Evolutionary conservation across 37 sponge, comb jelly and placozoan genomes (phyloP), one percentile per base, ranked within the genome.

Genomic region (Agelas oroides): DNA sequence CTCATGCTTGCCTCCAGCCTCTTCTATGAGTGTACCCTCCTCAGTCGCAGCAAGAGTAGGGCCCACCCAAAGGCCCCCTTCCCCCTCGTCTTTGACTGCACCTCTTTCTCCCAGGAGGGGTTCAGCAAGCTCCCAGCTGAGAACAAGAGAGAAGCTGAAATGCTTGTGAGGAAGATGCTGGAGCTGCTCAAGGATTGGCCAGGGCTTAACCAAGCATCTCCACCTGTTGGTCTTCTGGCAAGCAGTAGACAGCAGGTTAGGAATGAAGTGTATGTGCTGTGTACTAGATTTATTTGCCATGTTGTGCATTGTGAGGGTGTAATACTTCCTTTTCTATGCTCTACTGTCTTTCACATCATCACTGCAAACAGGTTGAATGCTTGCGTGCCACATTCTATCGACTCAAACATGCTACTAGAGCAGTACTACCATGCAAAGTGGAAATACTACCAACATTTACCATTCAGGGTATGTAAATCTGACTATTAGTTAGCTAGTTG

Each of bases 21-120:
- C 59, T 90, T 85, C 71, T 90, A 85, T 67, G 77, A 85, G 28
- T 79, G 75, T 21, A 80, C 90, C 18, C 80, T 89, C 18, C 78
- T 70, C 25, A 67, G 70, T 53, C 67, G 78, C 20, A 59, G 78
- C 55, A 20, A 0, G 6, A 70, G 52, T 52, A 19, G 72, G 73
- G 34, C 75, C 23, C 80, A 72, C 41, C 87, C 87, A 30, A 20
- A 8, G 21, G 31, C 73, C 39, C 39, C 64, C 17, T 86, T 35
- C 56, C 80, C 87, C 39, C 65, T 86, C 16, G 73, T 65, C 23
- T 86, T 86, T 55, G n/a, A n/a, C 55, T 86, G 87, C 58, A 39
- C 74, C 61, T 35, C 60, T 5, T 41, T 86, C 21, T 31, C 70
- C 25, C 30, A 62, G 14, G 0, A 28, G 3, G 41, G 14, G 1